phyloP scores from a whole-genome alignment of 2,888 invertebrate genomes.

The Blastobasis adustella region DNA sequence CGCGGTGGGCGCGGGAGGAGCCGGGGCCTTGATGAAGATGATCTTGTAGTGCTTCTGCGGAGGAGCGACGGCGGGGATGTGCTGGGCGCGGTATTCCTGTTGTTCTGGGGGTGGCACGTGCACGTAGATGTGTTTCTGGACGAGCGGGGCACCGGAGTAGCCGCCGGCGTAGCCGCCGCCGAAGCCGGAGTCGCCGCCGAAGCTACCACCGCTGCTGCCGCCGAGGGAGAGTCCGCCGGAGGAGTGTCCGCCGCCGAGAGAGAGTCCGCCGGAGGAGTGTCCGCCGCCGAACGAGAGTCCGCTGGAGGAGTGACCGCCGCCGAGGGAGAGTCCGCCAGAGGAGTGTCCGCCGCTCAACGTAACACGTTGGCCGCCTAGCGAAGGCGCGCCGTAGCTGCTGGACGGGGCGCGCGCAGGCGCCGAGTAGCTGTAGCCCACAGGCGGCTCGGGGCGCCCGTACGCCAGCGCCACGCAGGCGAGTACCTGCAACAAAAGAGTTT shows the following conservation, averaged over 20 bases:
- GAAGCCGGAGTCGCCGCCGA: conserved; percentile 51
- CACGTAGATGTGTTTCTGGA: conserved; percentile 92
- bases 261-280: conserved; percentile 29
- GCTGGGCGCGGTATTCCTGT: conserved; percentile 79
- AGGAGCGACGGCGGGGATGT: conserved; percentile 79
- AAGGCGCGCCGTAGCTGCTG: conserved; percentile 37
- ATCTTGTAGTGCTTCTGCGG: conserved; percentile 94
- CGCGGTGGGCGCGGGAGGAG: conserved; percentile 86
- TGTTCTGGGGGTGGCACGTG: conserved; percentile 93
- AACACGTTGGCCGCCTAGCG: conserved; percentile 31
- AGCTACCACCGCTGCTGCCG: conserved; percentile 24
- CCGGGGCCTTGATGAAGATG: conserved; percentile 94
- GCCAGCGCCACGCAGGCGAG: conserved; percentile 67
- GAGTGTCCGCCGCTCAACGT: conserved; percentile 31
- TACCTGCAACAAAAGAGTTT: conserved; percentile 38
- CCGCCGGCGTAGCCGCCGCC: conserved; percentile 61
- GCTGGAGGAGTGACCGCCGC: conserved; percentile 39
- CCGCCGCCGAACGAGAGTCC: conserved; percentile 29
- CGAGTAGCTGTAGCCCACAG: conserved; percentile 66
- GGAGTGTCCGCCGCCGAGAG: conserved; percentile 26
- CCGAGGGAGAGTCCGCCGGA: conserved; percentile 27
- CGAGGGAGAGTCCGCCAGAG: conserved; percentile 38
- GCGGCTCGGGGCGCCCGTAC: conserved; percentile 67
- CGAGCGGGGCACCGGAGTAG: conserved; percentile 75
- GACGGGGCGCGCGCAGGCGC: conserved; percentile 46